phyloP scores from a whole-genome alignment of 2,113 vertebrate genomes.

The Hypanus sabinus region DNA sequence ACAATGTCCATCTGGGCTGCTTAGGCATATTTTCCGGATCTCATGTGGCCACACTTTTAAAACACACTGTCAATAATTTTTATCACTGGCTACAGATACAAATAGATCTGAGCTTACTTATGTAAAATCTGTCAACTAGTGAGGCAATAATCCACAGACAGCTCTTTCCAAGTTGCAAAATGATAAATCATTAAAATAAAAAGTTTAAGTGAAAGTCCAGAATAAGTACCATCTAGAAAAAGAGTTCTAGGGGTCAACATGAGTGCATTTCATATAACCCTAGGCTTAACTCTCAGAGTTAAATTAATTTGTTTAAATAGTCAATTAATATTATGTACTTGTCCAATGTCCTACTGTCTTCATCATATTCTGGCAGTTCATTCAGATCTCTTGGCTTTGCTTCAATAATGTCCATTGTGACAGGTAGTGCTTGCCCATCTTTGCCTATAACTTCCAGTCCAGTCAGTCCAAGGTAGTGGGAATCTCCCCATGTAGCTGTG shows the following conservation, averaged over 20 bases:
- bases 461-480: slow-evolving; percentile 81
- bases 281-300: background rate
- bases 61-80: background rate
- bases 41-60: background rate
- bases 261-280: background rate
- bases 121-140: background rate
- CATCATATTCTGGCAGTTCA: slow-evolving; percentile 70
- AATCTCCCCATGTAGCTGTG: slow-evolving; percentile 81
- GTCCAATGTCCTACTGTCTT: slow-evolving; percentile 75
- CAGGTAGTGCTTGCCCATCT: slow-evolving; percentile 68
- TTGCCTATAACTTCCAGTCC: slow-evolving; percentile 83
- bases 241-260: background rate
- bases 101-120: no score
- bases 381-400: slow-evolving; percentile 79
- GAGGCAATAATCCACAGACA: background rate
- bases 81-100: no score
- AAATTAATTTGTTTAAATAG: background rate
- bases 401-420: slow-evolving; percentile 65
- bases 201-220: background rate
- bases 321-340: slow-evolving; percentile 63
- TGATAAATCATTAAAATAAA: background rate
- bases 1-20: background rate
- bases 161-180: background rate
- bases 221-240: background rate
- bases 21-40: background rate